Evolutionary conservation across 2,888 invertebrate species (phyloP), one percentile per base, ranked within the genome.

Genomic region (Margaritifera margaritifera): DNA sequence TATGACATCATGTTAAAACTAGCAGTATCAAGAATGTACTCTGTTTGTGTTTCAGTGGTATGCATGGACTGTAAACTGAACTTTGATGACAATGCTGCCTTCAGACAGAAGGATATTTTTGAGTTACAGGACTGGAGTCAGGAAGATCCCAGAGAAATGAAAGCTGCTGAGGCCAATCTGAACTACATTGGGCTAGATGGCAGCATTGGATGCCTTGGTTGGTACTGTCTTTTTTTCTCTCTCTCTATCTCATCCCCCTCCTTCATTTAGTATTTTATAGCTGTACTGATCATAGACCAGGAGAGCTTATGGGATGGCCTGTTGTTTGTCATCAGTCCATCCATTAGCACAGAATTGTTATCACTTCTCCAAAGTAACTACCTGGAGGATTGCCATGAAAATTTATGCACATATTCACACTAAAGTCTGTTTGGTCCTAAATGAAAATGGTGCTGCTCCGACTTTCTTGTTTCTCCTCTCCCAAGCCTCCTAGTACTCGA

Each of bases 171-270:
- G 88, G 94, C 93, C 84, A 94, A 95, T 87, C 92, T 98, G 81
- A 98, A 98, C 90, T 98, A 98, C 91, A 97, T 98, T 87, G 95
- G 96, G 25, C 92, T 98, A 59, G 97, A 98, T 89, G 98, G 98
- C 63, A 94, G 93, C 86, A 97, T 97, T 86, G 97, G 97, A 4
- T 98, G 97, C 90, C 93, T 98, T 93, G 90, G 90, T 89, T 78
- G 69, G 75, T 64, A 15, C 11, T 11, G 2, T 42, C 31, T 15
- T 8, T 4, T 20, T 50, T 20, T 25, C 5, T 0, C n/a, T 55
- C 18, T n/a, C 4, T 22, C 20, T 24, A 54, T 24, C 52, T 50
- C 8, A 3, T 4, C 8, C 22, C 11, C 22, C 8, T 56, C 11
- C 24, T 19, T 2, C 11, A 24, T 11, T 56, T 56, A 19, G n/a